Evolutionary conservation across 30 jellyfish, hydroid and myxozoan genomes (phyloP), one percentile per base, ranked within the genome.

Genomic region (Hydra vulgaris): DNA sequence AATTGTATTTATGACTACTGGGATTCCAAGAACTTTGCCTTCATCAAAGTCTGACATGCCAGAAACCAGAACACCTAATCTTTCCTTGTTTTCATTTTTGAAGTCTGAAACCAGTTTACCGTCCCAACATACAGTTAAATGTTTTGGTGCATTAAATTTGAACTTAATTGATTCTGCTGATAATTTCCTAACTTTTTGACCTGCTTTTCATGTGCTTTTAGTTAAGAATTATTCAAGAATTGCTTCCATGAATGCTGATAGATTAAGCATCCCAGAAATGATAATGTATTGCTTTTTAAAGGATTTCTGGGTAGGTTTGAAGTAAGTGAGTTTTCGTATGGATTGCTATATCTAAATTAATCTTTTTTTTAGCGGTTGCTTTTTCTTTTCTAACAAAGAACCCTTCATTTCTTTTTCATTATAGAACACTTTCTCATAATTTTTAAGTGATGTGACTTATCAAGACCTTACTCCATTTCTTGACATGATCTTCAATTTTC

Each of bases 81-180:
- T n/a, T n/a, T n/a, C n/a, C n/a, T n/a, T n/a, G n/a, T n/a, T n/a
- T n/a, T n/a, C n/a, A n/a, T n/a, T n/a, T n/a, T n/a, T n/a, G 61
- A 40, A 40, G 61, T 40, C 61, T 40, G 61, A 12, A 12, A 40
- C 61, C 61, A 40, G 61, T 12, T 40, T 40, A 40, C 61, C 61
- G 12, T 40, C 12, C 61, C 61, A 40, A 40, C 12, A 12, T 40
- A 40, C 61, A 40, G 61, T 40, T 40, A 40, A 40, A 40, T 40
- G 61, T 40, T 40, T 40, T 40, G 61, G 61, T 40, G 61, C 61
- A 3, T 40, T 40, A 40, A 40, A 40, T 40, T 40, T 40, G 12
- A 40, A 5, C 61, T 40, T 40, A 40, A 40, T n/a, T 56, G n/a
- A 56, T 20, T 69, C 76, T 69, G 76, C 76, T 69, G 76, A 69